Base-by-base conservation (phyloP, 2,113 vertebrate species). In the Gadus chalcogrammus region DNA sequence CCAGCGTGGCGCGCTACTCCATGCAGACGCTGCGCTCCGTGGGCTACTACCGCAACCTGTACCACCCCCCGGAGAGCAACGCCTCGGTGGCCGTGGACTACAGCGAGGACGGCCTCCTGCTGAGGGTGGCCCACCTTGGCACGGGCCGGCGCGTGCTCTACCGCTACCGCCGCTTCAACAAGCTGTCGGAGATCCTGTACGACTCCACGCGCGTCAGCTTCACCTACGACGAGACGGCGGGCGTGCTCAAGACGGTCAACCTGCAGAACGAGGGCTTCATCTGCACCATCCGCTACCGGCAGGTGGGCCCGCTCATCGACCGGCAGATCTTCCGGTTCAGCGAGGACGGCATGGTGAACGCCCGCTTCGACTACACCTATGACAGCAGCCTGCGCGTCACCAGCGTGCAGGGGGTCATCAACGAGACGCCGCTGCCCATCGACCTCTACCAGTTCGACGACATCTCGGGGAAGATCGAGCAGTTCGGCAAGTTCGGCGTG, bases 391-490 rank as follows among this genome's bases (percentile, higher is more conserved):
- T 99, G 75, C 93, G 97, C 42, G 95, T 99, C 71, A 98, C 97
- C 80, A 99, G 97, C 76, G 95, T 99, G 91, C 97, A 99, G 78
- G 96, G 96, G 0, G 97, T 99, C 79, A 98, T 99, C 91, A 99
- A 99, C 16, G 97, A 99, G 81, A 98, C 95, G 0, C 97, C 97
- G 0, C 63, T 99, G 72, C 97, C 97, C 71, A 99, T 99, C 16
- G 97, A 99, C 73, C 94, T 99, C 11, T 99, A 98, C 80, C 97
- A 99, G 88, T 99, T 97, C 48, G 97, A 99, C 1, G 97, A 99
- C 82, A 98, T 99, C 85, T 99, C 97, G 1, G 97, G 97, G n/a
- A 99, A 99, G 82, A 92, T 99, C 1, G 97, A 99, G 78, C 97
- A 99, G 85, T 99, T 99, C 58, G 97, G 97, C 38, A 99, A 99